These are phyloP conservation scores for Cheilosia scutellata DNA, from an alignment of 2,888 invertebrate species.

Conservation along the genomic window DNA sequence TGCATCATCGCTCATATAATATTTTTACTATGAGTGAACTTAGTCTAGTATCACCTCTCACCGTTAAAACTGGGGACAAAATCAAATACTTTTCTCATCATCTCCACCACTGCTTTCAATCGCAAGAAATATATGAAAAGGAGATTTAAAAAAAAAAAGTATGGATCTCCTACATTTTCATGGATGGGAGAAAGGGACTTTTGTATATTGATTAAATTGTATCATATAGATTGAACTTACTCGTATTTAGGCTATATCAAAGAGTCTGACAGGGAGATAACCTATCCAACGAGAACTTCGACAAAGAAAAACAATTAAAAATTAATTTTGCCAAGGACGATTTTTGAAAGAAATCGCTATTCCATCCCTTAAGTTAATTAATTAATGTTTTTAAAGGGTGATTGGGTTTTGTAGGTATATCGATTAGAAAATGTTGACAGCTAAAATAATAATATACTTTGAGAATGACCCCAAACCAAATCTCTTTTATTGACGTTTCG, in stretches of 20 bases:
- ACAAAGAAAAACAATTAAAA: slow-evolving; percentile 19
- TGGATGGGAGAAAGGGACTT: neutral
- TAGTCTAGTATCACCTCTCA: neutral
- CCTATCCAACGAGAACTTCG: neutral
- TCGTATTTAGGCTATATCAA: neutral
- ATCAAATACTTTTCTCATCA: neutral
- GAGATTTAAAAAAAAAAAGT: too few species aligned
- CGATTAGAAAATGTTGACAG: too few species aligned
- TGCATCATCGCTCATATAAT: slow-evolving; percentile 36
- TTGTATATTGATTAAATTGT: neutral
- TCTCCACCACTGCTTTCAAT: too few species aligned
- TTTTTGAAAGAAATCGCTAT: too few species aligned
- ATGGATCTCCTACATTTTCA: too few species aligned
- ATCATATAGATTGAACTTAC: neutral
- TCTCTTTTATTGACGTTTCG: too few species aligned
- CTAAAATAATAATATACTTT: too few species aligned
- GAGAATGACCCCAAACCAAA: too few species aligned
- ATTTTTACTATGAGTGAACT: neutral
- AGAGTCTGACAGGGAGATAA: neutral
- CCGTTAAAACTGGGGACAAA: neutral
- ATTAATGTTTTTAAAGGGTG: too few species aligned
- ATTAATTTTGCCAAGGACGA: neutral
- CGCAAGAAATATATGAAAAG: too few species aligned
- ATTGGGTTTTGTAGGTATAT: too few species aligned
- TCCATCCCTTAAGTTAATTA: too few species aligned